phyloP scores from a whole-genome alignment of 2,113 vertebrate genomes.

The Sapajus apella region DNA sequence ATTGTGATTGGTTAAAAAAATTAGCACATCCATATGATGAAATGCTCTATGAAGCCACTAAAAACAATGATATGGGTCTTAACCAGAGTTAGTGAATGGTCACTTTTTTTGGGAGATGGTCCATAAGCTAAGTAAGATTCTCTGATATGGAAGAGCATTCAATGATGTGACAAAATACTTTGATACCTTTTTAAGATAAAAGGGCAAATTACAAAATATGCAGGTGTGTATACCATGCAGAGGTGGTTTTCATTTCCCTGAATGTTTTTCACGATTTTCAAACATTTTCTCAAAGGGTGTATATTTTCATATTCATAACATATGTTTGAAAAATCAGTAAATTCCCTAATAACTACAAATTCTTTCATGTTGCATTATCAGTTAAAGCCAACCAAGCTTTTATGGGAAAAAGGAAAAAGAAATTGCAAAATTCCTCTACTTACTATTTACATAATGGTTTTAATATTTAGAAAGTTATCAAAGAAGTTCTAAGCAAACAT shows the following conservation, averaged over 20 bases:
- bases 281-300: not conserved
- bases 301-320: not conserved
- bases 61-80: not conserved
- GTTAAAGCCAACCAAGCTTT: not conserved
- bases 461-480: constrained; percentile 1
- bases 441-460: not conserved
- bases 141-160: not conserved
- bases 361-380: not conserved
- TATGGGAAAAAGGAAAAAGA: not conserved
- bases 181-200: constrained; percentile 18
- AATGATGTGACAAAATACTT: not conserved
- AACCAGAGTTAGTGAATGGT: not conserved
- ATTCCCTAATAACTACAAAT: constrained; percentile 1
- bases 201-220: not conserved
- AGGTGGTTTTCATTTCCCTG: not conserved
- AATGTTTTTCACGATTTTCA: not conserved
- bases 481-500: not conserved
- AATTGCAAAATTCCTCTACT: not conserved
- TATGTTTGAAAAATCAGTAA: not conserved
- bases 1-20: not conserved
- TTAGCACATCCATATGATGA: not conserved
- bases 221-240: not conserved
- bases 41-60: not conserved
- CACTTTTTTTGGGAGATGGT: not conserved
- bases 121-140: not conserved